Base-by-base conservation (phyloP, 2,888 invertebrate species). In the Erebia epiphron region DNA sequence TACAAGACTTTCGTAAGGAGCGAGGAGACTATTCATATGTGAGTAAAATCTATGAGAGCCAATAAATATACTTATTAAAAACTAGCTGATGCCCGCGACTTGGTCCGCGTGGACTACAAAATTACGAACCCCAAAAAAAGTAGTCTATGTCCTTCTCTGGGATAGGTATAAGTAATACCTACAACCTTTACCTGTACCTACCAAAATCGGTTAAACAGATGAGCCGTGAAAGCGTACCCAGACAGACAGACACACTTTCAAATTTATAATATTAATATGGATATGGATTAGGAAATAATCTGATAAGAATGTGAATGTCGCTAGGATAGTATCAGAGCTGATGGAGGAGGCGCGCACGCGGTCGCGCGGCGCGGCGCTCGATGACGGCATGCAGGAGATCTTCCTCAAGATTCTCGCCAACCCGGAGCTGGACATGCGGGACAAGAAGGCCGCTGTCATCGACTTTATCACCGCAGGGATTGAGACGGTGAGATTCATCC, bases 391-490 rank as follows among this genome's bases (percentile, higher is more conserved):
- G 80, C 95, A 95, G 73, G 96, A 96, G 79, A 95, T 98, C 64
- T 97, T 97, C 82, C 94, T 96, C 70, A 96, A 96, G 70, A 96
- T 98, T 72, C 88, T 98, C 61, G 94, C 95, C 56, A 95, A 96
- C 61, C 95, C 95, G 43, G 94, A 95, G 72, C 89, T 97, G 60
- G 97, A 97, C 80, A 95, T 95, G 80, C 92, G 96, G 65, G 98
- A 98, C 82, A 97, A 97, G 86, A 97, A 96, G 81, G 96, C 97
- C 0, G 97, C 97, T 0, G 95, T 97, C 67, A 96, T 98, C 60
- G 98, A 98, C 88, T 97, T 98, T 80, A 96, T 98, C 78, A 96
- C 97, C 9, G 97, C 97, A 50, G 97, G 97, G 62, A 97, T 98
- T 82, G 97, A 97, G 86, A 97, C 98, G 83, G 96, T 97, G 85